Evolutionary conservation across 1,140 invertebrate species (phyloP), one percentile per base, ranked within the genome.

Genomic region (Dreissena polymorpha): DNA sequence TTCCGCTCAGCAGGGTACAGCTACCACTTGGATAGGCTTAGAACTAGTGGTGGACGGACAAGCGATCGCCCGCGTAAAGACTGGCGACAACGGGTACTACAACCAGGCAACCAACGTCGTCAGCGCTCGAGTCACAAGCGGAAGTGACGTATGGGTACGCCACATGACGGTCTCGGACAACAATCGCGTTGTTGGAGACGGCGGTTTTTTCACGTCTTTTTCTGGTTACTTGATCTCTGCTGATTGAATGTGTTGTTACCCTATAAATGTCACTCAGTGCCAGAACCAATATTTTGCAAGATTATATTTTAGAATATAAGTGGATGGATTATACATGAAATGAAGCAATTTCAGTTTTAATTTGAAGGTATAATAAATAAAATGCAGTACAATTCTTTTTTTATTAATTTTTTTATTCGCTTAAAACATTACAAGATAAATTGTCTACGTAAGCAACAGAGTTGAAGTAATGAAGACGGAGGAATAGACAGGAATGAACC

Each of bases 11-110:
- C 81, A 83, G 63, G 81, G 81, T 39, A 49, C 73, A 16, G 23
- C 72, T 16, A 27, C 73, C 6, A 83, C 76, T 72, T 83, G 81
- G 81, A 53, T 83, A 27, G 73, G 67, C 0, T 3, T 77, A 23
- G 81, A 83, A 27, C 67, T 83, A 27, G 73, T 83, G 18, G 23
- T 21, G 16, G 65, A 83, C 57, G 27, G 21, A 10, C 12, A 1
- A 14, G 64, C 71, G 6, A 77, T 83, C 51, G 81, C 25, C 18
- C 73, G 81, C 21, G 73, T 77, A 3, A 83, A 83, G 57, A 83
- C 81, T 12, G 81, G 81, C 0, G 81, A 83, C 74, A 83, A 83
- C 53, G 81, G 81, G n/a, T 83, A 83, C 55, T 83, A 53, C 25
- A 83, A 76, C 39, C 55, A 69, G 53, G 81, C 72, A 70, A 83